Base-by-base conservation (phyloP, 2,888 invertebrate genomes). In the Melanostoma scalare region DNA sequence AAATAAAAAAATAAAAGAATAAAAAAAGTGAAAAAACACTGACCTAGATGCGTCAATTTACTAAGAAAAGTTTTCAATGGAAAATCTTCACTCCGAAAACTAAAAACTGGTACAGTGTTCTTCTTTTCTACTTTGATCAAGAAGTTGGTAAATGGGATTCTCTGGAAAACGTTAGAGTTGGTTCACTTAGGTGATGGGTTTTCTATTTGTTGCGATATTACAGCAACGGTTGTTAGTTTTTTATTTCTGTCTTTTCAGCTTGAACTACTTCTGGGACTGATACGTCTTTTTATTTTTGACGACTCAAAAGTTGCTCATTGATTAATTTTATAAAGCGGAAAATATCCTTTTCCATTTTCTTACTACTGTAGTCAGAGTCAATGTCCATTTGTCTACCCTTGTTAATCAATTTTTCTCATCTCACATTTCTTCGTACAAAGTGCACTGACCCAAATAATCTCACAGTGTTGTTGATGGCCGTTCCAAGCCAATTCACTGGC, bases 41-140 rank as follows among this genome's bases (percentile, higher is more conserved):
- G 58, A 58, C 58, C 58, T 33, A 58, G 42, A 58, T 58, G 33
- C 3, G 10, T 58, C 30, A 46, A 46, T n/a, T 46, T 3, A 55
- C 36, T 6, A 9, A 55, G 20, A 55, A 20, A 20, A 8, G 2
- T 9, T 55, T 38, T 20, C 9, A 4, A 55, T 38, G 0, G 38
- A 30, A 20, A 20, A 20, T 20, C 20, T 20, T 20, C 20, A 20
- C 20, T 20, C 20, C 20, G 20, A 20, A 20, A 20, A 20, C 20
- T 20, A 20, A 20, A 20, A 20, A 20, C 20, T 20, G 20, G 20
- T 20, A 20, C 20, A 20, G 20, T 20, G 1, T 20, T 20, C 20
- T 1, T 20, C 20, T 20, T 20, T 20, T 20, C 1, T 20, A 20
- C 20, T 20, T 20, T 20, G 20, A 20, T 20, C 20, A 20, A 20